Conservation (phyloP, 2,113 vertebrate species). For the Turnix velox region DNA sequence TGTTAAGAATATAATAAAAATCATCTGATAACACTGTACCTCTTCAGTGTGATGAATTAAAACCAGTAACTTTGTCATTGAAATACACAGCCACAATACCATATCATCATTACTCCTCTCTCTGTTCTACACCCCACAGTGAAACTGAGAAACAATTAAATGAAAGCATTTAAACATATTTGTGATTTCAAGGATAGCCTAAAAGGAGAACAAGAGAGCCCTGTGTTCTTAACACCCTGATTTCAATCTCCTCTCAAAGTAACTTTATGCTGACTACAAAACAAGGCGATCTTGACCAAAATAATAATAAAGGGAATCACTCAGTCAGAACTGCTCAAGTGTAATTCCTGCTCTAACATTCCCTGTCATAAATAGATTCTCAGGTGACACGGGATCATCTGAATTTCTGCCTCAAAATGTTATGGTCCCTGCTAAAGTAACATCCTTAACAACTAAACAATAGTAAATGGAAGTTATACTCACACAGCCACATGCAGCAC, state of each 20-base stretch:
- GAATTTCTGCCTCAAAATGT: not conserved
- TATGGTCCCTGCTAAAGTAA: not conserved
- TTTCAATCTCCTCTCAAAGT: not conserved
- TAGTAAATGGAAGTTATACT: not conserved
- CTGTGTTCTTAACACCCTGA: not conserved
- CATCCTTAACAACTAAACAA: not conserved
- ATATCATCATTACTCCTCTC: not conserved
- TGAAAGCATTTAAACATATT: not conserved
- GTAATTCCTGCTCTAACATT: not conserved
- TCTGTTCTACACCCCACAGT: not conserved
- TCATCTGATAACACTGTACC: not conserved
- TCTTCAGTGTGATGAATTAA: not conserved
- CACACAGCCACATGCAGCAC: not conserved
- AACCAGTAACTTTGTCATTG: not conserved
- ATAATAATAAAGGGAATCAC: not conserved
- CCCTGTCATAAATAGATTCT: not conserved
- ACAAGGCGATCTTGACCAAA: not conserved
- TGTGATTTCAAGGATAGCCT: not conserved
- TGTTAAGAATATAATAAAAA: not conserved
- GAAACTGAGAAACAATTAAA: not conserved
- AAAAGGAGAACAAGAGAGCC: not conserved
- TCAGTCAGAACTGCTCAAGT: not conserved
- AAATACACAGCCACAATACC: not conserved
- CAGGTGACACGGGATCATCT: not conserved
- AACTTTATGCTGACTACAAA: not conserved